Percentiles rank a stretch among this genome's conserved stretches.
Conservation (phyloP, 1,140 invertebrate genomes). For the Diplogasteroides magnus region DNA sequence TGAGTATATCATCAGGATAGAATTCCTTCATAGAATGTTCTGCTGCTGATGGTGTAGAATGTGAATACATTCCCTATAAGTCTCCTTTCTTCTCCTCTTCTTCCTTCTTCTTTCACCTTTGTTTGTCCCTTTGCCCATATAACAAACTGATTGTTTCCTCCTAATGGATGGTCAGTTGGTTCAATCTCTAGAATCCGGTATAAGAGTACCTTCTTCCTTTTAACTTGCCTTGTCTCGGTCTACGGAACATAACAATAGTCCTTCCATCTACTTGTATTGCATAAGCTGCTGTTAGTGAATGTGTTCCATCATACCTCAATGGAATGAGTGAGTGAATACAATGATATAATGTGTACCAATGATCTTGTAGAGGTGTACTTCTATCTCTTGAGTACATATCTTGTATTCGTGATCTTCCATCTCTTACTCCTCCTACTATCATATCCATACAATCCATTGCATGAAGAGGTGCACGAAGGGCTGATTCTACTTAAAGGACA, state of each 20-base stretch:
- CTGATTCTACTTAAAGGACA: slow-evolving; percentile 23
- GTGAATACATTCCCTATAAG: slow-evolving; percentile 6
- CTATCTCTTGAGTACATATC: slow-evolving; percentile 88
- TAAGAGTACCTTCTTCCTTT: background rate
- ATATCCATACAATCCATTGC: slow-evolving; percentile 35
- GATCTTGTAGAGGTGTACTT: slow-evolving; percentile 78
- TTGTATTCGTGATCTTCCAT: slow-evolving; percentile 60
- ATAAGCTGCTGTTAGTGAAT: slow-evolving; percentile 77
- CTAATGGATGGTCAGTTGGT: slow-evolving; percentile 75
- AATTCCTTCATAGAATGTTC: slow-evolving; percentile 64
- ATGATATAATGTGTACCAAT: slow-evolving; percentile 64
- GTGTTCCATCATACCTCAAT: slow-evolving; percentile 66
- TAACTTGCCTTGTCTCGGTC: slow-evolving; percentile 64
- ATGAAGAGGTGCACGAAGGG: slow-evolving; percentile 25
- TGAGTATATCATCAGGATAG: slow-evolving; percentile 79
- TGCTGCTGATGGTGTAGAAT: slow-evolving; percentile 10
- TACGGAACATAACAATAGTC: slow-evolving; percentile 81
- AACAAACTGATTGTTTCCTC: slow-evolving; percentile 78
- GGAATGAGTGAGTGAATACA: background rate
- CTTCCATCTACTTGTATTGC: slow-evolving; percentile 80
- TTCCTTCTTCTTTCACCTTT: slow-evolving; percentile 3
- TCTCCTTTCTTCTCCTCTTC: slow-evolving; percentile 8
- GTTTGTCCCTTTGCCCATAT: slow-evolving; percentile 79
- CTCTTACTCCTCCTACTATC: slow-evolving; percentile 22
- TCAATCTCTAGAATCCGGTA: slow-evolving; percentile 63